These are phyloP conservation scores for Trichacis sp. DNA, from an alignment of 2,888 invertebrate genomes.

Conservation along the genomic window DNA sequence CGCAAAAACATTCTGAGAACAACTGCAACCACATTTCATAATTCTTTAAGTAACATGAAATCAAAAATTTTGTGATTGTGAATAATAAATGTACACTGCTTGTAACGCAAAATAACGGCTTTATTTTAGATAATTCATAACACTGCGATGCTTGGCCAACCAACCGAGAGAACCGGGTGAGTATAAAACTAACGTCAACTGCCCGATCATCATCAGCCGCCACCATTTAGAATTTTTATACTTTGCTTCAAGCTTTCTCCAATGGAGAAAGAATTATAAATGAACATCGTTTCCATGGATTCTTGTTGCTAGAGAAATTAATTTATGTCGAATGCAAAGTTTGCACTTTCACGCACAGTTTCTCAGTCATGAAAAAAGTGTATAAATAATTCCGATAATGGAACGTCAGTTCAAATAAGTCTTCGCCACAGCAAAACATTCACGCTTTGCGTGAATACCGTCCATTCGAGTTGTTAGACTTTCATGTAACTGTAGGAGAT, in stretches of 20 bases:
- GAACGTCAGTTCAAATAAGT: too few species aligned
- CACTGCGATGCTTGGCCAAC: slow-evolving; percentile 71
- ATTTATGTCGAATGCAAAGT: background rate
- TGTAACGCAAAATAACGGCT: slow-evolving; percentile 33
- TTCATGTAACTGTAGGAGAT: too few species aligned
- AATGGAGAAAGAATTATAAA: slow-evolving; percentile 7
- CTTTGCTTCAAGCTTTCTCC: background rate
- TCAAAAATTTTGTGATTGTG: too few species aligned
- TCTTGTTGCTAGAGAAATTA: background rate
- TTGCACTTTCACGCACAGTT: background rate
- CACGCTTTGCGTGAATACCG: too few species aligned
- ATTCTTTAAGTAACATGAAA: background rate
- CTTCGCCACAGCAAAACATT: too few species aligned
- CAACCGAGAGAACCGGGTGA: slow-evolving; percentile 74
- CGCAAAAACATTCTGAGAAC: too few species aligned
- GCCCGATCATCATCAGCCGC: background rate
- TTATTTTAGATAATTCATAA: slow-evolving; percentile 77
- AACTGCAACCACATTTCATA: too few species aligned
- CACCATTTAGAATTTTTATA: background rate
- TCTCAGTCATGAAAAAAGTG: background rate
- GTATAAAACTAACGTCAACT: slow-evolving; percentile 50
- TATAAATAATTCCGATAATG: too few species aligned
- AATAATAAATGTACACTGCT: background rate
- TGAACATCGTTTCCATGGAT: background rate
- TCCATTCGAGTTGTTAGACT: too few species aligned